Percentiles rank a stretch among this genome's conserved stretches.
Conservation (phyloP, 1,140 invertebrate genomes). For the Philotrypesis tridentata region DNA sequence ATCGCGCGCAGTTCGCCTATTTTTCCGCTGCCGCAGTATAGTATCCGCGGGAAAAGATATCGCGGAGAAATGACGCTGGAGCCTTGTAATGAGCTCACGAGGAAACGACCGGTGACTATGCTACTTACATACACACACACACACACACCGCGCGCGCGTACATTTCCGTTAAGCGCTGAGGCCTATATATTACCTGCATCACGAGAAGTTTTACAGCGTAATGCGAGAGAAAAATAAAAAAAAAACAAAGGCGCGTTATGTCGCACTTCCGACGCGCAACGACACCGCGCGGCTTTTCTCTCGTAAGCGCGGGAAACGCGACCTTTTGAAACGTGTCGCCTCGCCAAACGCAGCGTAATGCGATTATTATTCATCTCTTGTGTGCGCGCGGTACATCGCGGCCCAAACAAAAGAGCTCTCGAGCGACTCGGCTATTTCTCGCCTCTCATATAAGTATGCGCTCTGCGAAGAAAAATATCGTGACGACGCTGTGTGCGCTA, state of each 20-base stretch:
- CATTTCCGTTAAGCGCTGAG: not conserved
- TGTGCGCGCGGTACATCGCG: no score
- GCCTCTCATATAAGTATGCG: no score
- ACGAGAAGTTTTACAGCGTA: not conserved
- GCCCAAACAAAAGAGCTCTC: no score
- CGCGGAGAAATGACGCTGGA: not conserved
- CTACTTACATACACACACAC: not conserved
- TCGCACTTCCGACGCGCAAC: no score
- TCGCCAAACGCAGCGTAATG: no score
- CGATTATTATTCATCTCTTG: no score
- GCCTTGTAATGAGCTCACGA: not conserved
- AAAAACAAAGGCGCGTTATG: not conserved
- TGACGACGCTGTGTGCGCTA: not conserved
- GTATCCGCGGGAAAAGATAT: not conserved
- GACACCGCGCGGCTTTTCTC: no score
- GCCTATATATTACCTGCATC: no score
- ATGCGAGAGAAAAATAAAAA: not conserved
- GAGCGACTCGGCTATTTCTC: no score
- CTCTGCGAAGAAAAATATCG: no score
- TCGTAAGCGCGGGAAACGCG: no score
- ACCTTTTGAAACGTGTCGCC: no score
- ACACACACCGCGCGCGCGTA: not conserved
- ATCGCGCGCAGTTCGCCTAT: not conserved
- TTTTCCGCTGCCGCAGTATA: not conserved
- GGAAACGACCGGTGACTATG: constrained; percentile 8